Base-by-base conservation (phyloP, 2,797 vertebrate genomes). In the Catharus ustulatus region DNA sequence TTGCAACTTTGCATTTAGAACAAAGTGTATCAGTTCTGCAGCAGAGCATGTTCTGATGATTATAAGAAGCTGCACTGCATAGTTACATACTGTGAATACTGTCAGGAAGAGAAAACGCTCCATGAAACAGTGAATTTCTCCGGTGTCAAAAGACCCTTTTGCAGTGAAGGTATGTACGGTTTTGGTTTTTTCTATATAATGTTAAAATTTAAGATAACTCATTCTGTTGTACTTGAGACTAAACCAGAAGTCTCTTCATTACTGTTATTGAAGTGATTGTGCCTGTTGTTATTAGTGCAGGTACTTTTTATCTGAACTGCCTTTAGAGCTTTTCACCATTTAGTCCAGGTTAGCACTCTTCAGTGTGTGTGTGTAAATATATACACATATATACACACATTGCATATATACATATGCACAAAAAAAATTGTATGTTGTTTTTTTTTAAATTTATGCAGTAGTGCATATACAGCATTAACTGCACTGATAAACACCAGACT, bases 61-160 rank as follows among this genome's bases (percentile, higher is more conserved):
- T 99, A 99, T 97, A 99, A 99, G 98, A 99, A 99, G 96, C 98
- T 99, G 49, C 99, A 99, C 95, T 99, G 99, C 97, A 99, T 99
- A 76, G 99, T 99, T 94, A 99, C 99, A 2, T 99, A 99, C 97
- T 99, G 99, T 76, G 99, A 99, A 98, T 99, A 99, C 97, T 99
- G 99, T 96, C 99, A 99, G 96, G 99, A 99, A 95, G 99, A 99
- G 97, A 99, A 99, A 98, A 99, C 99, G 5, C 98, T 99, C 52
- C 99, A 99, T 22, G 99, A 99, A 97, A 99, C 98, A 11, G 98
- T 99, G 95, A 99, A 99, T 97, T 99, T 99, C 98, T 99, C 99
- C 58, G 99, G 99, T 42, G 98, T 99, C 96, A 99, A 99, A 97
- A 99, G 98, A 93, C 99, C 99, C 30, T 99, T 99, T 98, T 99